These are phyloP conservation scores for Paralichthys olivaceus DNA, from an alignment of 2,113 vertebrate genomes.

Conservation along the genomic window DNA sequence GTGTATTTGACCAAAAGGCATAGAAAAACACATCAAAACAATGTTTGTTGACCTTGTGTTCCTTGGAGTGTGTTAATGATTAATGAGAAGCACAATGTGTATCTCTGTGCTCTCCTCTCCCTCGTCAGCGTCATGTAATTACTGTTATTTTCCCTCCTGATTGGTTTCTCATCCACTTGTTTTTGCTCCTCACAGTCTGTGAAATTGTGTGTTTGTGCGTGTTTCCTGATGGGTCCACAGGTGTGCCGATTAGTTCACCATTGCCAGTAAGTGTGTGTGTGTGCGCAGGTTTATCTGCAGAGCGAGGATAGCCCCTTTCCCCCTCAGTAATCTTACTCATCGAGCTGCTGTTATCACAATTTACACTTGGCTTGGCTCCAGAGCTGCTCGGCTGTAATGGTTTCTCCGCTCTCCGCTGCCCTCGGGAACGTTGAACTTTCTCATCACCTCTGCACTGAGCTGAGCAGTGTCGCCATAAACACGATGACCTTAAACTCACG, in stretches of 20 bases:
- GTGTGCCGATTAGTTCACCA: constrained; percentile 28
- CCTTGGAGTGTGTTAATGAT: constrained; percentile 53
- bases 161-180: constrained; percentile 37
- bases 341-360: constrained; percentile 65
- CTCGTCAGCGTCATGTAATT: constrained; percentile 43
- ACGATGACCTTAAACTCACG: constrained; percentile 27
- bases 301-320: constrained; percentile 52
- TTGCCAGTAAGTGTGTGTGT: neutral
- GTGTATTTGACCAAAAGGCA: constrained; percentile 28
- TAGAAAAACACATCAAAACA: constrained; percentile 42
- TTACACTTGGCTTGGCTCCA: constrained; percentile 69
- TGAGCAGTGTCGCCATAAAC: constrained; percentile 22
- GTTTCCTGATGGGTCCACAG: constrained; percentile 34
- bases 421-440: constrained; percentile 40
- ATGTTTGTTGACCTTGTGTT: constrained; percentile 55
- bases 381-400: constrained; percentile 53
- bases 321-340: constrained; percentile 67
- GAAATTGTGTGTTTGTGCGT: neutral
- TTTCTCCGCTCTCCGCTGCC: constrained; percentile 29
- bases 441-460: constrained; percentile 56
- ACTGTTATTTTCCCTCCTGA: constrained; percentile 39
- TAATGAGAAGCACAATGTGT: constrained; percentile 52
- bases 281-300: constrained; percentile 36
- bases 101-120: constrained; percentile 37
- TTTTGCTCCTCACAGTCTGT: neutral